Base-by-base conservation (phyloP, 2,888 invertebrate species). In the Dryobota labecula region DNA sequence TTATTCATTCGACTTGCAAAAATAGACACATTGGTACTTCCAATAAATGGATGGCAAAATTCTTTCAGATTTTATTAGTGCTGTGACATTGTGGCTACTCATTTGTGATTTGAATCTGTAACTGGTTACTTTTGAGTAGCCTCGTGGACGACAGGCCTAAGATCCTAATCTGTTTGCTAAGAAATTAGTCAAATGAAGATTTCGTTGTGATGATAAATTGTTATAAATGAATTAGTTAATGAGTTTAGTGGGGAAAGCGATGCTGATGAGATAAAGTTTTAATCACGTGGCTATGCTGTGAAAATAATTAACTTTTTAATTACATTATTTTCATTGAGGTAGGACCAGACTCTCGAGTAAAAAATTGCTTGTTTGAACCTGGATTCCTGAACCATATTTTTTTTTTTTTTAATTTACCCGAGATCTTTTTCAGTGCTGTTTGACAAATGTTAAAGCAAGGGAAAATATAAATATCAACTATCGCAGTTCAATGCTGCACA, bases 101-200 rank as follows among this genome's bases (percentile, higher is more conserved):
- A 13, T 13, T 56, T 3, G 3, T 20, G 6, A 13, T 33, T 56
- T n/a, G 2, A 56, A 15, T n/a, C n/a, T n/a, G 20, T 51, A n/a
- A 56, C 13, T 30, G 7, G 33, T 56, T 33, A 20, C 20, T 7
- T 33, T 33, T 20, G 5, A n/a, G 8, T 36, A n/a, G n/a, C 33
- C 1, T 36, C 33, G n/a, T 36, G 33, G 33, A 57, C n/a, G n/a
- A 9, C n/a, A 2, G 2, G 33, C 56, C 5, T 36, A 57, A 60
- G 4, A 66, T 68, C 38, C 11, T 83, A 68, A 83, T 80, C 75
- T 78, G 62, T 51, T 66, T 74, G 30, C 57, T 43, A n/a, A 47
- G 58, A 54, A 75, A 64, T 83, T 70, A 62, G 70, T 70, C 49
- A 41, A 60, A 68, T 38, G 57, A n/a, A 56, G 53, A 72, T 70